Conservation (phyloP, 2,797 vertebrate genomes). For the Chiroxiphia lanceolata region DNA sequence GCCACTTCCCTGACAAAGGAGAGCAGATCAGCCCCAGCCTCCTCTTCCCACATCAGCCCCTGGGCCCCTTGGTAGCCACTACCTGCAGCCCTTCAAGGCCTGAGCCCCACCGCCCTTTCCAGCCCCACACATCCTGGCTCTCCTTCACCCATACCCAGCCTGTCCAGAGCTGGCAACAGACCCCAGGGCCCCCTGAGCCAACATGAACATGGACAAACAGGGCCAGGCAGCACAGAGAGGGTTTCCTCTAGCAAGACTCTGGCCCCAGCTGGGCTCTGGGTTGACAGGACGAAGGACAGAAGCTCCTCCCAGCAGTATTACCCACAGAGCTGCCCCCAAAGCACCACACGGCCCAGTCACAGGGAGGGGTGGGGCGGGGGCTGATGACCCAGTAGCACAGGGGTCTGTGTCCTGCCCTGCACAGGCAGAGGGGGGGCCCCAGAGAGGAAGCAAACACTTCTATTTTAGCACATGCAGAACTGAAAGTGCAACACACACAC, state of each 20-base stretch:
- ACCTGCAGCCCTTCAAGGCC: not conserved
- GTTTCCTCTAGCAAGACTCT: not conserved
- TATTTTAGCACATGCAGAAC: constrained; percentile 49
- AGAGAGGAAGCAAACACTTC: constrained; percentile 3
- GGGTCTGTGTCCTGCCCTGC: not conserved
- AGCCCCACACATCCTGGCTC: not conserved
- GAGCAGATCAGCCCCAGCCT: not conserved
- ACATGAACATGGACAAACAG: fast-evolving
- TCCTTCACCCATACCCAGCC: not conserved
- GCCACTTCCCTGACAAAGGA: constrained; percentile 41
- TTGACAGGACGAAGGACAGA: not conserved
- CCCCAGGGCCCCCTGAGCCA: fast-evolving
- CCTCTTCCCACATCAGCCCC: constrained; percentile 39
- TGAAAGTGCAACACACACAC: constrained; percentile 20
- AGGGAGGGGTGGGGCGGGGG: not conserved
- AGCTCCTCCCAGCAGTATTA: not conserved
- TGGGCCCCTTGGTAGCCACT: not conserved
- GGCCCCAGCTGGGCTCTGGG: not conserved
- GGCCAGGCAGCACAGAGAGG: not conserved
- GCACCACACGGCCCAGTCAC: too few species aligned
- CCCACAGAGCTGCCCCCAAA: not conserved
- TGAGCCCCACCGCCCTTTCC: too few species aligned
- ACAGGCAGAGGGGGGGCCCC: not conserved
- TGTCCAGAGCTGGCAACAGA: fast-evolving
- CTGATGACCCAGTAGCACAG: fast-evolving